Base-by-base conservation (phyloP, 2,797 vertebrate species). In the Psittacula derbiana region DNA sequence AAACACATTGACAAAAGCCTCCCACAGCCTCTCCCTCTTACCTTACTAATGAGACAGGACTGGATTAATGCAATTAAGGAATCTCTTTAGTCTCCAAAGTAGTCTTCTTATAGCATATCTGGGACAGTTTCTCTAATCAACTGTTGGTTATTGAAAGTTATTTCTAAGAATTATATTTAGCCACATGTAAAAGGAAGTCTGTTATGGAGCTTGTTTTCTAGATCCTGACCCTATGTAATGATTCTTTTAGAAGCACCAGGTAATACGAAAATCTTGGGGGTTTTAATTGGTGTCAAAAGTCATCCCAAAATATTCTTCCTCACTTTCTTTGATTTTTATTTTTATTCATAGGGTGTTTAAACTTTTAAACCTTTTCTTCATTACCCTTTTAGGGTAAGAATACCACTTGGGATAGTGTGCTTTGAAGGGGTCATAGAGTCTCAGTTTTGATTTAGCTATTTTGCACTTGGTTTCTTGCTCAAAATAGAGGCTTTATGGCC, bases 351-450 rank as follows among this genome's bases (percentile, higher is more conserved):
- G 20, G 4, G 13, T 36, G 38, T 47, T 69, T 47, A 50, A 76
- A 66, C 41, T 69, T 64, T 23, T 36, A 71, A 73, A 30, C 17
- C 18, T 69, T 85, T 47, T 15, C 40, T 84, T 57, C 0, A 0
- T 65, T 80, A 11, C 12, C 20, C 44, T 65, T 60, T 78, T 12
- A 40, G 46, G 31, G 38, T 43, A 55, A 91, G 36, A 49, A 31
- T 49, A 8, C 65, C 46, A 14, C 14, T n/a, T 36, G 18, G 10
- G 27, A 19, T 70, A 20, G 46, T 0, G 0, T 41, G 30, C 60
- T 91, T 80, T 43, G 41, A 50, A 71, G 41, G 17, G 11, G 3
- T 84, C n/a, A 67, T 53, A 30, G 49, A 64, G 8, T 50, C 44
- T 71, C n/a, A 12, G 12, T 36, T 76, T 61, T 62, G 66, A 53